A percentile compares a stretch with the other conserved stretches of the same genome.
These are phyloP conservation scores for Limnodromus scolopaceus DNA, from an alignment of 2,797 vertebrate genomes.

Conservation along the genomic window DNA sequence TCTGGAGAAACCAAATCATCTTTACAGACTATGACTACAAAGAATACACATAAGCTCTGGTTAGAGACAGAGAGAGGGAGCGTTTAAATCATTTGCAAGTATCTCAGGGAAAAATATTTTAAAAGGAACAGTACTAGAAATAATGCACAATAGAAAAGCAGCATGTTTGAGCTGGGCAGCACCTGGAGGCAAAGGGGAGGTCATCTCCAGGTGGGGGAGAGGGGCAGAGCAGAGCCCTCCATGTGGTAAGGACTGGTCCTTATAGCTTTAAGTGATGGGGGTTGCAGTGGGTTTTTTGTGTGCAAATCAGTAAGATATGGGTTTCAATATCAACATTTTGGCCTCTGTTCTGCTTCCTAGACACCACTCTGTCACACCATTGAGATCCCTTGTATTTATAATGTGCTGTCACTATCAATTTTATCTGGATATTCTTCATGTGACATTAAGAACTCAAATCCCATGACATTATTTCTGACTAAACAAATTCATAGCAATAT, in stretches of 20 bases:
- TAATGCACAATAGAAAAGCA: not conserved
- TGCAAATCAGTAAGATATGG: not conserved
- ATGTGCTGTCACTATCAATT: not conserved
- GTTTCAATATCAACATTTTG: not conserved
- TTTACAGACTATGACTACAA: slow-evolving; percentile 4
- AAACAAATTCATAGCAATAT: not conserved
- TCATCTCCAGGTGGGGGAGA: not conserved
- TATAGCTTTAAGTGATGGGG: not conserved
- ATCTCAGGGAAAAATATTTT: not conserved
- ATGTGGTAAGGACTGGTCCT: not conserved
- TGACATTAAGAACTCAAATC: not conserved
- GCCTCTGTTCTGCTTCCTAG: not conserved
- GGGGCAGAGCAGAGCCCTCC: not conserved
- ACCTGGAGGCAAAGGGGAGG: not conserved
- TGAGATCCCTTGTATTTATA: not conserved
- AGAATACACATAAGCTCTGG: not conserved
- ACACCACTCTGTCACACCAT: not conserved
- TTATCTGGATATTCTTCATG: not conserved
- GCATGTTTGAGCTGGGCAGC: not conserved
- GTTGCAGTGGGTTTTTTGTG: not conserved
- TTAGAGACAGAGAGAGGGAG: not conserved
- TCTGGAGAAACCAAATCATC: slow-evolving; percentile 46
- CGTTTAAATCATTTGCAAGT: not conserved
- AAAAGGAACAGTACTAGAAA: not conserved
- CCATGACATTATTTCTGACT: not conserved